A percentile compares a stretch with the other conserved stretches of the same genome.
These are phyloP conservation scores for Onychostruthus taczanowskii DNA, from an alignment of 2,113 vertebrate genomes.

Conservation along the genomic window DNA sequence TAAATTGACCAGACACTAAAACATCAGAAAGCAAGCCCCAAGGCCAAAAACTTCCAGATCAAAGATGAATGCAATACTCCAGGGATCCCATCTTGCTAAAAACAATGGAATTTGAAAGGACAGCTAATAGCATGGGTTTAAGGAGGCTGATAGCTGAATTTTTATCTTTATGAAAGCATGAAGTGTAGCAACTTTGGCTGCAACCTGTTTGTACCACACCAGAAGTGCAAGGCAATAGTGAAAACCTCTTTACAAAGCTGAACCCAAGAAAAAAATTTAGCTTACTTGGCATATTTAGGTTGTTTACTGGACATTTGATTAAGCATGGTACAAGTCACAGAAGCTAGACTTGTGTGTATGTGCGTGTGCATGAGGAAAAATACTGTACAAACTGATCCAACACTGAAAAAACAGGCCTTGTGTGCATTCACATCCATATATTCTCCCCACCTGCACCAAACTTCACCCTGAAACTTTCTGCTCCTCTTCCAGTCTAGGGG, in stretches of 20 bases:
- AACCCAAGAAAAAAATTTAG: background rate
- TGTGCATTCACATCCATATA: background rate
- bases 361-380: background rate
- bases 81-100: background rate
- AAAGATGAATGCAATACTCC: background rate
- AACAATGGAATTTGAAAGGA: background rate
- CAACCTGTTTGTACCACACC: background rate
- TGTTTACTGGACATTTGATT: background rate
- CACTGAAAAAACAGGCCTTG: background rate
- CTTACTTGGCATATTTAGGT: background rate
- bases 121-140: background rate
- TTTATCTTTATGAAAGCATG: background rate
- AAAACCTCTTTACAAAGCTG: background rate
- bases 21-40: background rate
- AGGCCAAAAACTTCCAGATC: background rate
- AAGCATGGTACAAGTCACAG: accelerated
- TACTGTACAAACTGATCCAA: background rate
- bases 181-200: background rate
- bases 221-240: background rate
- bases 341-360: background rate
- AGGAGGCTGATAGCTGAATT: background rate
- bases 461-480: background rate
- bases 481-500: background rate
- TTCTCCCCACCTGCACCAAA: background rate
- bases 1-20: conserved; percentile 7